A percentile compares a stretch with the other conserved stretches of the same genome.
Evolutionary conservation across 2,113 vertebrate genomes (phyloP).

Genomic region (Syngnathus scovelli): DNA sequence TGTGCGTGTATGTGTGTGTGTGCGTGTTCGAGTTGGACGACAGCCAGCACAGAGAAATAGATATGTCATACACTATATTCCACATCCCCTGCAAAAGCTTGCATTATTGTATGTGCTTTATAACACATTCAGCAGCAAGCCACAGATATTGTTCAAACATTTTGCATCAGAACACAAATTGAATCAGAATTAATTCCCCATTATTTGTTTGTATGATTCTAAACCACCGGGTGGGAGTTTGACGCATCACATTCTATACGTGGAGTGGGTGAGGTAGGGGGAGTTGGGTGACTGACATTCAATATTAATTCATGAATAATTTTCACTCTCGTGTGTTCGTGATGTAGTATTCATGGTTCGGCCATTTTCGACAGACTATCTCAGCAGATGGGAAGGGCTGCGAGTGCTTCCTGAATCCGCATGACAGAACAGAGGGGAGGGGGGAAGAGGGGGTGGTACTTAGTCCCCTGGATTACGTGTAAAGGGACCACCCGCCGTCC

Average conservation of each 20-base stretch:
- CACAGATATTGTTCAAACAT: not conserved
- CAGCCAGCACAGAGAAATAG: conserved; percentile 33
- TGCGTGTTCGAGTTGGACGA: conserved; percentile 51
- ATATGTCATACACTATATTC: not conserved
- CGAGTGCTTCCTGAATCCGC: conserved; percentile 47
- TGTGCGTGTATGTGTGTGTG: conserved; percentile 27
- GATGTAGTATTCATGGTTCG: not conserved
- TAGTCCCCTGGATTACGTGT: conserved; percentile 45
- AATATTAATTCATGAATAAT: not conserved
- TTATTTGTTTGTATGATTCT: not conserved
- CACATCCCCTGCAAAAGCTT: not conserved
- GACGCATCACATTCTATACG: not conserved
- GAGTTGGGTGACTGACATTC: not conserved
- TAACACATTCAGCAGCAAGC: not conserved
- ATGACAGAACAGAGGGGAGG: conserved; percentile 49
- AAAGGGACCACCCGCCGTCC: conserved; percentile 27
- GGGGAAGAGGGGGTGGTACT: conserved; percentile 47
- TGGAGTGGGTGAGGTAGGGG: not conserved
- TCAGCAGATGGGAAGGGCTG: conserved; percentile 8
- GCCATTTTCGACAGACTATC: not conserved
- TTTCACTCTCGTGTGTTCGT: not conserved
- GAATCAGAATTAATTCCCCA: not conserved
- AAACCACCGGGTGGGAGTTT: not conserved
- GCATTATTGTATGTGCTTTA: not conserved
- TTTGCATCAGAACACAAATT: not conserved